Percentiles rank a stretch among this genome's conserved stretches.
These are phyloP conservation scores for Tetramorium bicarinatum DNA, from an alignment of 2,888 invertebrate species.

Conservation along the genomic window DNA sequence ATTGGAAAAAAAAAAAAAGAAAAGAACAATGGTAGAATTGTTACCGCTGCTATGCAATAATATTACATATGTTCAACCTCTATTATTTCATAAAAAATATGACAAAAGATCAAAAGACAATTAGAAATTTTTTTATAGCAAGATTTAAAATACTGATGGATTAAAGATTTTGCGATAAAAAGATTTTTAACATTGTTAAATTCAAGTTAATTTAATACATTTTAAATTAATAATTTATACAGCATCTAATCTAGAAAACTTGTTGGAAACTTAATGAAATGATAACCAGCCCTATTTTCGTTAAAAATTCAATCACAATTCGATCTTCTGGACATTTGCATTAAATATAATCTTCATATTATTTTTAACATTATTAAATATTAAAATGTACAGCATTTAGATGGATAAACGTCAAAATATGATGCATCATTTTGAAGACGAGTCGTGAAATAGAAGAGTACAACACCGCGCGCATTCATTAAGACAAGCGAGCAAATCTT, in stretches of 20 bases:
- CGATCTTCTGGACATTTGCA: not conserved
- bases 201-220: not conserved
- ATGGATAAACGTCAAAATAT: slow-evolving; percentile 2
- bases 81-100: not conserved
- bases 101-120: not conserved
- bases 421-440: slow-evolving; percentile 9
- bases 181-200: slow-evolving; percentile 7
- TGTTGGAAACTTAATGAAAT: slow-evolving; percentile 9
- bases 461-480: slow-evolving; percentile 32
- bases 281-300: not conserved
- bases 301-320: not conserved
- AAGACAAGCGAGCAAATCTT: slow-evolving; percentile 46
- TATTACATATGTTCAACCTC: not conserved
- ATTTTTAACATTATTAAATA: not conserved
- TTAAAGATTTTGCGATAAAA: not conserved
- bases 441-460: slow-evolving; percentile 22
- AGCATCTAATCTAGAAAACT: not conserved
- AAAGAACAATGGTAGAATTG: not conserved
- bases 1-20: not conserved
- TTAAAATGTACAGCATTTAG: slow-evolving; percentile 8
- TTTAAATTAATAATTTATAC: not conserved
- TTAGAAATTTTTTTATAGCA: not conserved
- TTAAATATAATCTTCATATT: not conserved
- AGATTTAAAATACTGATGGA: not conserved
- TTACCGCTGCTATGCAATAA: not conserved